Conservation (phyloP, 2,797 vertebrate genomes). For the Decapterus maruadsi region DNA sequence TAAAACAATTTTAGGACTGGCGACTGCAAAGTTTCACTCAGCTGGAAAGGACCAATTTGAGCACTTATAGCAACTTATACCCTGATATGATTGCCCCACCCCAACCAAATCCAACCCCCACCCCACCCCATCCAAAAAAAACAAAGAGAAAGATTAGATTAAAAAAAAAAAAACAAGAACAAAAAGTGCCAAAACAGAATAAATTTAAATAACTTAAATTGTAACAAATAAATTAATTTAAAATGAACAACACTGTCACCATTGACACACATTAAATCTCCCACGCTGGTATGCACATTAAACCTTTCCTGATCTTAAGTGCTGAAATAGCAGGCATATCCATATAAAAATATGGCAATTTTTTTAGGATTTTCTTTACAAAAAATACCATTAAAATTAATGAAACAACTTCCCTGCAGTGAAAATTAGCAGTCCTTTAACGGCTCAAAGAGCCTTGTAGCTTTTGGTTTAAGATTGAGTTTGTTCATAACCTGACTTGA, state of each 20-base stretch:
- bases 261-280: constrained; percentile 41
- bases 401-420: constrained; percentile 36
- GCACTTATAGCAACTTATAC: constrained; percentile 34
- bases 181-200: constrained; percentile 77
- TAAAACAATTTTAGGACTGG: not conserved
- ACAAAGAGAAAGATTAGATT: constrained; percentile 20
- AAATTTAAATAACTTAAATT: constrained; percentile 77
- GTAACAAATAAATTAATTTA: constrained; percentile 74
- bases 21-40: constrained; percentile 15
- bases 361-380: constrained; percentile 52
- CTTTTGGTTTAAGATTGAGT: constrained; percentile 41
- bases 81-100: constrained; percentile 75
- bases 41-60: constrained; percentile 10
- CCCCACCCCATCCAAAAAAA: not conserved
- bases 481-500: constrained; percentile 19
- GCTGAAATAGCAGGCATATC: constrained; percentile 64
- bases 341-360: constrained; percentile 44
- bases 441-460: not conserved
- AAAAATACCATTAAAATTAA: constrained; percentile 50
- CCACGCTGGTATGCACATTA: constrained; percentile 19
- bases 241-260: constrained; percentile 51
- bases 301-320: constrained; percentile 67
- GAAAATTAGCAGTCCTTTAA: constrained; percentile 23
- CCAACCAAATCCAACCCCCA: too few species aligned
- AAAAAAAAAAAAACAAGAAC: constrained; percentile 26